Percentiles rank a stretch among this genome's conserved stretches.
phyloP scores from a whole-genome alignment of 2,113 vertebrate genomes.

The Cepphus grylle region DNA sequence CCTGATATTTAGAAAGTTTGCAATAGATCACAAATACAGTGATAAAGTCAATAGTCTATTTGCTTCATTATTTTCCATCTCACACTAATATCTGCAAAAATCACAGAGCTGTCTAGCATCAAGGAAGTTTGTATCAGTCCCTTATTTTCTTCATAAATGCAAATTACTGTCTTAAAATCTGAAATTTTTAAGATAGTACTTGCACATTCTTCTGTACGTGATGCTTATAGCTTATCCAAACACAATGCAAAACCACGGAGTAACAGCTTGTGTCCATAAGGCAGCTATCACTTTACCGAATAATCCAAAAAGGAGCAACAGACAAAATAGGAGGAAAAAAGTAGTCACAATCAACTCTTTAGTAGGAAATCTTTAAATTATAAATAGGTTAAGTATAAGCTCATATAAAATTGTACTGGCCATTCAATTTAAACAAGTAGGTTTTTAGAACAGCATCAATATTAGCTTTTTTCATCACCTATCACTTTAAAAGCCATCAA shows the following conservation, averaged over 20 bases:
- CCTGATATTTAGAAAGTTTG: neutral
- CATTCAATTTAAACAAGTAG: neutral
- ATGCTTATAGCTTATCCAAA: neutral
- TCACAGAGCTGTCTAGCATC: neutral
- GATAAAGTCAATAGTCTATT: neutral
- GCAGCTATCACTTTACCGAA: neutral
- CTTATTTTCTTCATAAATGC: neutral
- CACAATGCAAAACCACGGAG: neutral
- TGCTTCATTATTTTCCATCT: neutral
- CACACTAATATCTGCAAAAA: neutral
- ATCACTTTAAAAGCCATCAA: neutral
- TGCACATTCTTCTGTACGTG: neutral
- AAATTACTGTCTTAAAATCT: neutral
- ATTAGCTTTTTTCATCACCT: neutral
- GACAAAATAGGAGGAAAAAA: neutral
- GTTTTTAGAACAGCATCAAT: neutral
- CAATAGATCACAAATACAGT: neutral
- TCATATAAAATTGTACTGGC: neutral
- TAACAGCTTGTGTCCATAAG: neutral
- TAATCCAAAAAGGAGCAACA: neutral
- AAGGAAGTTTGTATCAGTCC: neutral
- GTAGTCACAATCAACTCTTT: neutral
- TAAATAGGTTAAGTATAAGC: neutral
- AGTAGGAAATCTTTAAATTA: neutral
- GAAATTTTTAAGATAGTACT: neutral